Conservation (phyloP, 2,113 vertebrate species). For the Isurus oxyrinchus region DNA sequence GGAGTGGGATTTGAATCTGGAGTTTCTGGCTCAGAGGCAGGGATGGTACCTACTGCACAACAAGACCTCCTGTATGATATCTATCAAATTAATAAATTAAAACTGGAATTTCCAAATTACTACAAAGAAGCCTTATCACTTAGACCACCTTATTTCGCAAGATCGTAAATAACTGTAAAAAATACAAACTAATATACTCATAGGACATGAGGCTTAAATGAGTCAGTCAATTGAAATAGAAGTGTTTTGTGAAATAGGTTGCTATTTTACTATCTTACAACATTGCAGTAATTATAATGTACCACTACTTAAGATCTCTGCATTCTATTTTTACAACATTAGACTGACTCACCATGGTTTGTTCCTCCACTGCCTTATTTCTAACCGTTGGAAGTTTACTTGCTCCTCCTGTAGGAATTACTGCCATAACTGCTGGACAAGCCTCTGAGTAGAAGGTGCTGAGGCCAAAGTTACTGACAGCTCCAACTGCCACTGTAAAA, state of each 20-base stretch:
- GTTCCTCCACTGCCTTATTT: neutral
- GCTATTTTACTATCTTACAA: neutral
- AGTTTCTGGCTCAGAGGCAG: too few relatives aligned
- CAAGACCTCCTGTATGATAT: neutral
- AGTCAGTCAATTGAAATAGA: neutral
- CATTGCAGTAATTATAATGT: neutral
- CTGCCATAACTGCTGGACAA: neutral
- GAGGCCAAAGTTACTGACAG: conserved; percentile 34
- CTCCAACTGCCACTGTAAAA: conserved; percentile 42
- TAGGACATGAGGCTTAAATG: neutral
- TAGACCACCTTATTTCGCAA: neutral
- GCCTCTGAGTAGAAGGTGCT: conserved; percentile 3
- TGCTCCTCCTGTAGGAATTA: conserved; percentile 40
- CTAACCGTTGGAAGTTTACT: neutral
- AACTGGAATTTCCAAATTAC: neutral
- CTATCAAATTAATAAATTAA: neutral
- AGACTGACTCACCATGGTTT: neutral
- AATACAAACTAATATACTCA: neutral
- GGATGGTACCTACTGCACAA: too few relatives aligned
- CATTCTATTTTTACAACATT: neutral
- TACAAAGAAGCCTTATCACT: neutral
- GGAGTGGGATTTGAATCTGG: too few relatives aligned
- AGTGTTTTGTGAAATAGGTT: neutral
- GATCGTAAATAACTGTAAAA: neutral
- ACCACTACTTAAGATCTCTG: neutral